A percentile compares a stretch with the other conserved stretches of the same genome.
phyloP scores from a whole-genome alignment of 2,113 vertebrate species.

The Nannospalax galili region DNA sequence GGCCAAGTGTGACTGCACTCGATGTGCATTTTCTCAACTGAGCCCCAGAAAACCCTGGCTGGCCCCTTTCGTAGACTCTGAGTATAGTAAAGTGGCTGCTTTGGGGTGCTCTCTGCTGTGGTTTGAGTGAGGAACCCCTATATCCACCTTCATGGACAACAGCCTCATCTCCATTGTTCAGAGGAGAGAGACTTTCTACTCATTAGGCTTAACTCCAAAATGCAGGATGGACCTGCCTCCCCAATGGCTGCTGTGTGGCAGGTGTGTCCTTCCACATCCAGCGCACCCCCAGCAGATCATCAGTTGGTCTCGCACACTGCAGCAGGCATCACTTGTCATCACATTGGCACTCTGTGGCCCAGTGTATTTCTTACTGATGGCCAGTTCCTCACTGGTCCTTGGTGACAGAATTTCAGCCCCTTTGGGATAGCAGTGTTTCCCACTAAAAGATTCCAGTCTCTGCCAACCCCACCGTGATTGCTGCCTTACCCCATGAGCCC shows the following conservation, averaged over 20 bases:
- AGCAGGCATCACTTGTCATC: background rate
- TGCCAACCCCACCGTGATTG: background rate
- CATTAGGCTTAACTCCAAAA: background rate
- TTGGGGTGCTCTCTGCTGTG: background rate
- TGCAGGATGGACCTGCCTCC: background rate
- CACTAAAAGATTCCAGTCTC: background rate
- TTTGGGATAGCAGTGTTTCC: background rate
- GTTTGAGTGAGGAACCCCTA: background rate
- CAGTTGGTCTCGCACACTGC: too few species aligned
- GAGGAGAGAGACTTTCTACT: background rate
- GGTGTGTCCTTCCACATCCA: background rate
- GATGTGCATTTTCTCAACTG: too few species aligned
- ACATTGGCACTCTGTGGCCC: background rate
- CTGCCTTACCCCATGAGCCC: background rate
- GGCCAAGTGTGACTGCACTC: too few species aligned
- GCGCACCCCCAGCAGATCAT: accelerated
- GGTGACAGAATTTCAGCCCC: background rate
- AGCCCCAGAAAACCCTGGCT: too few species aligned
- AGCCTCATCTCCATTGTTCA: too few species aligned
- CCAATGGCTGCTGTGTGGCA: background rate
- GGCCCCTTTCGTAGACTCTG: too few species aligned
- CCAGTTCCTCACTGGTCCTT: too few species aligned
- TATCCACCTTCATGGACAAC: background rate
- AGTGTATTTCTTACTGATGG: background rate
- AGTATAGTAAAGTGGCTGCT: too few species aligned